Percentiles rank a stretch among this genome's conserved stretches.
phyloP scores from a whole-genome alignment of 2,888 invertebrate species.

The Callyntrura guangdongensis region DNA sequence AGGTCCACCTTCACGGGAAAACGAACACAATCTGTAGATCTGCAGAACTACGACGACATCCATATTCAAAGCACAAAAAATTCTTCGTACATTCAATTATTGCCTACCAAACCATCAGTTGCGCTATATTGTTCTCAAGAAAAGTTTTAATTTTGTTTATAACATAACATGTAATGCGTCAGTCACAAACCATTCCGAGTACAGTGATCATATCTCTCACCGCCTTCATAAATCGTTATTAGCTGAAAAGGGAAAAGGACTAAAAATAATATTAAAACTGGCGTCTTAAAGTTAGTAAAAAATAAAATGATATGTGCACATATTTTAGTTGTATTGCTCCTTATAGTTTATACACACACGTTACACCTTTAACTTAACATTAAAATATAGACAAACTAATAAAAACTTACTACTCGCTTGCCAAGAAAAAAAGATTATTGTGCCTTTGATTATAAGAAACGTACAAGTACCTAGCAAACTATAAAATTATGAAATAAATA shows the following conservation, averaged over 20 bases:
- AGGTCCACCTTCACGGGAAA: too few relatives aligned
- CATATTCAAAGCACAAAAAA: too few relatives aligned
- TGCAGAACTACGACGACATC: too few relatives aligned
- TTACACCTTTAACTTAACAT: neutral
- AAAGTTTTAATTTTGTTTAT: slow-evolving; percentile 40
- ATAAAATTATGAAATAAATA: slow-evolving; percentile 32
- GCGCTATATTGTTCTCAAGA: neutral
- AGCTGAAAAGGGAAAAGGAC: slow-evolving; percentile 43
- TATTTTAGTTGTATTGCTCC: neutral
- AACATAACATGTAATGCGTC: slow-evolving; percentile 56
- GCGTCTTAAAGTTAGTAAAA: neutral
- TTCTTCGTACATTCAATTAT: too few relatives aligned
- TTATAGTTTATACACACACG: slow-evolving; percentile 22
- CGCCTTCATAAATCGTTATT: slow-evolving; percentile 67
- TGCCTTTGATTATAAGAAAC: neutral
- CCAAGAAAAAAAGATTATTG: slow-evolving; percentile 28
- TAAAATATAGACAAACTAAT: neutral
- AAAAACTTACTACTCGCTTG: neutral
- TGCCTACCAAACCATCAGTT: neutral
- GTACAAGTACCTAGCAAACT: slow-evolving; percentile 20
- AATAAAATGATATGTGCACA: neutral
- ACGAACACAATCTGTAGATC: too few relatives aligned
- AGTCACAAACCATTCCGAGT: slow-evolving; percentile 33
- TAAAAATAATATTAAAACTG: slow-evolving; percentile 41
- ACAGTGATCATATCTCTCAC: slow-evolving; percentile 72